phyloP scores from a whole-genome alignment of 2,888 invertebrate genomes.

The Ichneumoninae sp. region DNA sequence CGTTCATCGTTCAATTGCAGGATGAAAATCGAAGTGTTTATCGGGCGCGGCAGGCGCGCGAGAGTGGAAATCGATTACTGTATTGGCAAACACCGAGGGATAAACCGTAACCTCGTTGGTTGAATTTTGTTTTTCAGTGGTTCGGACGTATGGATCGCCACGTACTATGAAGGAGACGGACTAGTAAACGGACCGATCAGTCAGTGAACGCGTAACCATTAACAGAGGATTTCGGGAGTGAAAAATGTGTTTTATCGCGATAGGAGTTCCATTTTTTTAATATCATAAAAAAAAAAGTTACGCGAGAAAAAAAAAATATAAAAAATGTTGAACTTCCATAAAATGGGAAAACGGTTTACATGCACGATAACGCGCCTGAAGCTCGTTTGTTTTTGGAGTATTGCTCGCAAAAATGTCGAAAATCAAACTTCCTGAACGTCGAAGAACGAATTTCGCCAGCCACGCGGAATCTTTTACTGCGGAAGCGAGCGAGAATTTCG shows the following conservation, averaged over 20 bases:
- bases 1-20: constrained; percentile 17
- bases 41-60: constrained; percentile 8
- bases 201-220: neutral
- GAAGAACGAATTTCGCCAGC: neutral
- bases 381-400: neutral
- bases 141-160: neutral
- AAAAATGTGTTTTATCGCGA: neutral
- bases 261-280: neutral
- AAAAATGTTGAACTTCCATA: neutral
- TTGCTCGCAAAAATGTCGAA: neutral
- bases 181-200: neutral
- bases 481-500: constrained; percentile 18
- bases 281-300: neutral
- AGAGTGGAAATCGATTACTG: constrained; percentile 18
- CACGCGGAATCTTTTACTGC: constrained; percentile 20
- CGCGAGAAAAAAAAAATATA: neutral
- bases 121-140: constrained; percentile 1
- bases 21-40: constrained; percentile 21
- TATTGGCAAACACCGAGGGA: constrained; percentile 24
- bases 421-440: neutral
- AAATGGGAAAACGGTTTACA: neutral
- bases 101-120: constrained; percentile 24
- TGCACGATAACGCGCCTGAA: neutral
- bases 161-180: neutral
- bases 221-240: neutral